Conservation (phyloP, 2,888 invertebrate genomes). For the Pharmacophagus antenor region DNA sequence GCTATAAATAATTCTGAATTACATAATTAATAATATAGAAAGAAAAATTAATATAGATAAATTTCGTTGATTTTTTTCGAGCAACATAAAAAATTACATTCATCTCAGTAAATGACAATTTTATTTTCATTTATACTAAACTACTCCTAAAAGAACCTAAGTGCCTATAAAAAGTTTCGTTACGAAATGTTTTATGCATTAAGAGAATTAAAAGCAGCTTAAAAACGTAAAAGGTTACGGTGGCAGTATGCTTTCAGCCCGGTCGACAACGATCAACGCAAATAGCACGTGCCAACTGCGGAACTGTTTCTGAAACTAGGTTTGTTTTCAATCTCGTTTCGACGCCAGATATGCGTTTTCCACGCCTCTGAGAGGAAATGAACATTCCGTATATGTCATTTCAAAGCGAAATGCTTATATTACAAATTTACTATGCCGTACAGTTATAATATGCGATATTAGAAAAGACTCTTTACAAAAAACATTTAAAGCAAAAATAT, state of each 20-base stretch:
- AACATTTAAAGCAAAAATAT: too few relatives aligned
- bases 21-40: too few relatives aligned
- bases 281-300: slow-evolving; percentile 27
- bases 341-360: slow-evolving; percentile 20
- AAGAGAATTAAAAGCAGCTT: slow-evolving; percentile 22
- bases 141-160: too few relatives aligned
- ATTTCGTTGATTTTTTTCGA: too few relatives aligned
- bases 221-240: slow-evolving; percentile 24
- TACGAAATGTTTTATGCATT: slow-evolving; percentile 4
- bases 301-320: slow-evolving; percentile 25
- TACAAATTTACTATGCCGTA: not conserved
- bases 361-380: slow-evolving; percentile 21
- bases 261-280: slow-evolving; percentile 20
- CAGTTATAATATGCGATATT: too few relatives aligned
- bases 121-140: too few relatives aligned
- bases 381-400: slow-evolving; percentile 18
- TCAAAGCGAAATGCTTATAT: not conserved
- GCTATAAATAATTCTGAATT: too few relatives aligned
- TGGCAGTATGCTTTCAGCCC: slow-evolving; percentile 17
- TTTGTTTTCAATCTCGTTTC: slow-evolving; percentile 26
- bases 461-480: too few relatives aligned
- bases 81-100: too few relatives aligned
- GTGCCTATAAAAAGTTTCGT: not conserved
- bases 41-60: too few relatives aligned
- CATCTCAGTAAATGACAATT: too few relatives aligned